phyloP scores from a whole-genome alignment of 2,797 vertebrate species.

The Lateolabrax maculatus region DNA sequence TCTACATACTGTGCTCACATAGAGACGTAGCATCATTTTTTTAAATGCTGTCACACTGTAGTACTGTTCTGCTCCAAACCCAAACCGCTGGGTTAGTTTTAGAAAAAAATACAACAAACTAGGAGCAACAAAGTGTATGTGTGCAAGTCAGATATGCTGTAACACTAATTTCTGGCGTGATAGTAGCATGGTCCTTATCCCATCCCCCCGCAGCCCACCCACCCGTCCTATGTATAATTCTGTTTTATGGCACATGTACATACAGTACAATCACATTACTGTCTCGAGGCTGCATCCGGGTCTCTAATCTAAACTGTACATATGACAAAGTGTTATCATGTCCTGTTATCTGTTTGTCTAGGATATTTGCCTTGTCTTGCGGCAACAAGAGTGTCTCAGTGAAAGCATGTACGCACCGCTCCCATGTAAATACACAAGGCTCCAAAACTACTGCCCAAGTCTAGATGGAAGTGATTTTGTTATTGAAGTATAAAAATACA shows the following conservation, averaged over 20 bases:
- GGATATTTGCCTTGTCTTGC: constrained; percentile 37
- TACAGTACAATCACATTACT: background rate
- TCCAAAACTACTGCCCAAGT: background rate
- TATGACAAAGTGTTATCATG: constrained; percentile 14
- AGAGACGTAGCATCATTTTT: background rate
- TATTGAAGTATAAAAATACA: background rate
- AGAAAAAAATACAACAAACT: background rate
- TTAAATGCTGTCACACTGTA: background rate
- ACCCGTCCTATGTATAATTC: background rate
- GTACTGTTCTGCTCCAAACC: background rate
- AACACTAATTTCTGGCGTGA: background rate
- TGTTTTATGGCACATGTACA: constrained; percentile 25
- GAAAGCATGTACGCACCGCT: background rate
- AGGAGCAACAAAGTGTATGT: background rate
- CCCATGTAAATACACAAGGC: background rate
- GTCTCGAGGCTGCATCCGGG: constrained; percentile 17
- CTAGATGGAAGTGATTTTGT: background rate
- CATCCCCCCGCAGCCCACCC: no score
- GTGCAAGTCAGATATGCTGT: constrained; percentile 9
- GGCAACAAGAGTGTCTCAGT: background rate
- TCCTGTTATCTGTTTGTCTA: constrained; percentile 36
- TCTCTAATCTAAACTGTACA: constrained; percentile 36
- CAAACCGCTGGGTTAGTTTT: background rate
- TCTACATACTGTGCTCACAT: background rate
- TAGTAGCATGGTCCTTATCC: background rate